A percentile compares a stretch with the other conserved stretches of the same genome.
phyloP scores from a whole-genome alignment of 2,113 vertebrate species.

The Lepus timidus region DNA sequence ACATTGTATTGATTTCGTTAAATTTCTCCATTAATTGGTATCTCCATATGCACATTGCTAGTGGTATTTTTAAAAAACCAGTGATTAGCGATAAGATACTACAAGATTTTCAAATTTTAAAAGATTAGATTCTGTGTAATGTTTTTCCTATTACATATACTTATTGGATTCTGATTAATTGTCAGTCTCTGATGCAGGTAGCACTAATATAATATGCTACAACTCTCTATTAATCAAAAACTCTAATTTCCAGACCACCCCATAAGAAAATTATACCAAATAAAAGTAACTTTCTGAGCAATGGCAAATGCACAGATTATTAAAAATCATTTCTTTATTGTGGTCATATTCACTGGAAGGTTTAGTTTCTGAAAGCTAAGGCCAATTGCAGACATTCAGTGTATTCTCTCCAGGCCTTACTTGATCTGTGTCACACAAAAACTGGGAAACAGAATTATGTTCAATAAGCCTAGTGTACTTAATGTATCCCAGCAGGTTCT shows the following conservation, averaged over 20 bases:
- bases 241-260: not conserved
- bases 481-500: not conserved
- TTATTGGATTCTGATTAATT: conserved; percentile 39
- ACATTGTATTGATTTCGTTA: not conserved
- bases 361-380: conserved; percentile 56
- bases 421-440: conserved; percentile 34
- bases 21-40: not conserved
- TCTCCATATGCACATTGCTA: not conserved
- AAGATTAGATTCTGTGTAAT: conserved; percentile 5
- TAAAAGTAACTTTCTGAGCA: conserved; percentile 38
- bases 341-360: not conserved
- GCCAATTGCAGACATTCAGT: not conserved
- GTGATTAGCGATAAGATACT: not conserved
- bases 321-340: conserved; percentile 26
- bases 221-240: not conserved
- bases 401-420: not conserved
- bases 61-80: not conserved
- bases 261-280: conserved; percentile 11
- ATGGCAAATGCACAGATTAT: not conserved
- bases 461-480: not conserved
- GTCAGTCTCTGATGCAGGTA: not conserved
- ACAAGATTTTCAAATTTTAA: conserved; percentile 28
- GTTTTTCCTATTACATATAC: not conserved
- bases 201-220: not conserved
- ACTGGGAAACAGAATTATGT: conserved; percentile 1